Evolutionary conservation across 2,888 invertebrate genomes (phyloP).

Genomic region (Leptarthrus brevirostris): DNA sequence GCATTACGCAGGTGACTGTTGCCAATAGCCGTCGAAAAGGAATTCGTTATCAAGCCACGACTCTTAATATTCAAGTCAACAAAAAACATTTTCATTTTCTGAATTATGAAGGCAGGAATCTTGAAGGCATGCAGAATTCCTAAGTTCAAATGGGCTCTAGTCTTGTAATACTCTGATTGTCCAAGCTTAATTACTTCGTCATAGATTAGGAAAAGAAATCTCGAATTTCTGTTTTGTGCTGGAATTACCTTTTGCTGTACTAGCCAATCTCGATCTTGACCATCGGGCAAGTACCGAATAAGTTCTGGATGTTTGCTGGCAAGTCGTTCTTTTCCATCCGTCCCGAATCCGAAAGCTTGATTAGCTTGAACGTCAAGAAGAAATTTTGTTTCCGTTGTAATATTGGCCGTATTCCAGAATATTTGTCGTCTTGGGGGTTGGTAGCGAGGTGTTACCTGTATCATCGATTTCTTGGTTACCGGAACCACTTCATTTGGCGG

Average conservation of each 20-base stretch:
- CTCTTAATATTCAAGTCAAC: slow-evolving; percentile 66
- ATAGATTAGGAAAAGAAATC: slow-evolving; percentile 72
- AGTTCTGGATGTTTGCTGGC: slow-evolving; percentile 75
- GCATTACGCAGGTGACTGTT: slow-evolving; percentile 65
- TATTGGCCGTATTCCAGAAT: slow-evolving; percentile 72
- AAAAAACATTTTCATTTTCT: slow-evolving; percentile 70
- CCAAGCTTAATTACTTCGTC: slow-evolving; percentile 73
- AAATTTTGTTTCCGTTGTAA: slow-evolving; percentile 71
- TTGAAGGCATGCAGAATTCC: slow-evolving; percentile 67
- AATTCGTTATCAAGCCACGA: slow-evolving; percentile 65
- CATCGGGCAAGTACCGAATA: slow-evolving; percentile 75
- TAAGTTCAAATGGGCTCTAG: slow-evolving; percentile 64
- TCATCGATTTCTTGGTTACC: slow-evolving; percentile 50
- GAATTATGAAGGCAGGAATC: slow-evolving; percentile 72
- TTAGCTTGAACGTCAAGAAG: slow-evolving; percentile 71
- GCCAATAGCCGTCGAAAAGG: slow-evolving; percentile 57
- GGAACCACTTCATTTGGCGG: slow-evolving; percentile 46
- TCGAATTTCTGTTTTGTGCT: slow-evolving; percentile 71
- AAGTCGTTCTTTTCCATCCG: slow-evolving; percentile 70
- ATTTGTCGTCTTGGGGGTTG: slow-evolving; percentile 62
- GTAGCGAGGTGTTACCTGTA: slow-evolving; percentile 53
- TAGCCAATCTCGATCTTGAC: slow-evolving; percentile 75
- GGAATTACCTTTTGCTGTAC: slow-evolving; percentile 72
- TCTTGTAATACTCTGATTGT: slow-evolving; percentile 70
- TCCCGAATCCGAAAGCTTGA: slow-evolving; percentile 65